These are phyloP conservation scores for Oreochromis tanganicae DNA, from an alignment of 2,113 vertebrate genomes.

Conservation along the genomic window DNA sequence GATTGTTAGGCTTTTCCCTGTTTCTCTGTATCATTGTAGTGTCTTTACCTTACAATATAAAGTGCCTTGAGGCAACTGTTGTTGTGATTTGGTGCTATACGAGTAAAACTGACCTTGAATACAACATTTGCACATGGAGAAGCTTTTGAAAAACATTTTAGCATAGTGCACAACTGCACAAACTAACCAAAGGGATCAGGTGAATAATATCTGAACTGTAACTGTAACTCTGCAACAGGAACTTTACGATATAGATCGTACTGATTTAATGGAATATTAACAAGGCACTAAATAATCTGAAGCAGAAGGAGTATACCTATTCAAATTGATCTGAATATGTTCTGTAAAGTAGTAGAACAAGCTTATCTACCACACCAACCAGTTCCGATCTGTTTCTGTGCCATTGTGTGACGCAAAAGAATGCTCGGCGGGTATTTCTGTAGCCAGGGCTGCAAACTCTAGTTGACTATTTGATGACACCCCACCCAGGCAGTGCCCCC, in stretches of 20 bases:
- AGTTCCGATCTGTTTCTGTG: constrained; percentile 41
- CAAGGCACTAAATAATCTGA: neutral
- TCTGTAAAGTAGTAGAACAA: neutral
- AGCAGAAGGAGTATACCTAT: neutral
- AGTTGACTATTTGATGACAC: constrained; percentile 46
- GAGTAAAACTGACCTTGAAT: neutral
- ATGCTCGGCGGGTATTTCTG: constrained; percentile 56
- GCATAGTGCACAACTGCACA: neutral
- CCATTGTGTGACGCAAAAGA: constrained; percentile 58
- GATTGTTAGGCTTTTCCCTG: neutral
- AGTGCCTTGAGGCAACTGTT: neutral
- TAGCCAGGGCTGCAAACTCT: constrained; percentile 51
- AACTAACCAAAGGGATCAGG: neutral
- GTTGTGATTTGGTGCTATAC: neutral
- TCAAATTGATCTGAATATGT: neutral
- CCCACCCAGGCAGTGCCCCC: constrained; percentile 41
- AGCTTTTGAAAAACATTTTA: neutral
- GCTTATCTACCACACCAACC: constrained; percentile 26
- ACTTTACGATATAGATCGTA: neutral
- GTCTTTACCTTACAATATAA: neutral
- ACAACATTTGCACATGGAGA: neutral
- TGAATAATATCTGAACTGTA: neutral
- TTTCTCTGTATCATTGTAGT: neutral
- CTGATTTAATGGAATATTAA: neutral
- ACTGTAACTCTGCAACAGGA: neutral